These are phyloP conservation scores for Phengaris alcon DNA, from an alignment of 2,888 invertebrate genomes.

Conservation along the genomic window DNA sequence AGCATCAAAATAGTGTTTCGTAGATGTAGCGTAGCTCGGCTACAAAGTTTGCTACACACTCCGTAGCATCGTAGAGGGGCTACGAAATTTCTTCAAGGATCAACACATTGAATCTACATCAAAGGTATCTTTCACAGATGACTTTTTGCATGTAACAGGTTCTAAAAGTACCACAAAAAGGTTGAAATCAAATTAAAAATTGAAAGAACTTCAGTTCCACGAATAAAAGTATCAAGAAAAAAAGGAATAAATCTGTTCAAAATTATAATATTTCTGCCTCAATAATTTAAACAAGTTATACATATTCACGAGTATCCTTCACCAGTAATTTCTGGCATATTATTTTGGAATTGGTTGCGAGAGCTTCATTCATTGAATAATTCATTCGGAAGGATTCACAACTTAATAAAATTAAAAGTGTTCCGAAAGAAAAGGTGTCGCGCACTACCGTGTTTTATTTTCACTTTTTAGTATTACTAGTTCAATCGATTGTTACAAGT, in stretches of 20 bases:
- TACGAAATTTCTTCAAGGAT: neutral
- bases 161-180: neutral
- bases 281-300: slow-evolving; percentile 34
- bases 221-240: neutral
- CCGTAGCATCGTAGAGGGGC: neutral
- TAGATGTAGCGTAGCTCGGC: neutral
- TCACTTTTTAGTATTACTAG: neutral
- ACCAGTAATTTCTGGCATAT: slow-evolving; percentile 41
- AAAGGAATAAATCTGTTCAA: neutral
- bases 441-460: slow-evolving; percentile 31
- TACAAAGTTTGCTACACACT: neutral
- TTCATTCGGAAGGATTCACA: slow-evolving; percentile 45
- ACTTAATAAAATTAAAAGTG: slow-evolving; percentile 47
- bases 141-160: no score
- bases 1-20: neutral
- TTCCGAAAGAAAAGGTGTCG: slow-evolving; percentile 31
- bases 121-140: no score
- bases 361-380: slow-evolving; percentile 43
- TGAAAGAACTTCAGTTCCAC: neutral
- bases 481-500: no score
- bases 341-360: slow-evolving; percentile 38
- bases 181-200: neutral
- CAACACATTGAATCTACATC: no score
- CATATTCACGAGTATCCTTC: slow-evolving; percentile 46
- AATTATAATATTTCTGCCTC: neutral